Evolutionary conservation across 2,888 invertebrate species (phyloP).

Genomic region (Teleiodes luculella): DNA sequence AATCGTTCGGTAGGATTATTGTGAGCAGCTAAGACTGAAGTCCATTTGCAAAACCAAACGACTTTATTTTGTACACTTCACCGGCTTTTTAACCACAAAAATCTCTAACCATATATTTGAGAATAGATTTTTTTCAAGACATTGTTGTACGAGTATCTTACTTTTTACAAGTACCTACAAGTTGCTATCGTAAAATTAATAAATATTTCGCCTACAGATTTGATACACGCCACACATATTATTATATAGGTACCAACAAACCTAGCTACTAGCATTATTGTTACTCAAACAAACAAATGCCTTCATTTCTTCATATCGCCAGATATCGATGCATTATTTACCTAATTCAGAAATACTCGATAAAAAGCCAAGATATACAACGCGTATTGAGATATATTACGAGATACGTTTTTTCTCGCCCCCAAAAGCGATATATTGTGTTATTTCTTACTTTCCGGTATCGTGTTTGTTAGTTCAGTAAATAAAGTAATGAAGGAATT

Average conservation of each 20-base stretch:
- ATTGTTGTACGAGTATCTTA: too few relatives aligned
- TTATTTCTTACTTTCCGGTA: conserved; percentile 56
- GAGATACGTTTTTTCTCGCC: conserved; percentile 52
- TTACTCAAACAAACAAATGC: conserved; percentile 7
- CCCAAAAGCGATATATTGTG: conserved; percentile 53
- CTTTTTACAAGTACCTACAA: too few relatives aligned
- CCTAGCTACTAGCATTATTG: neutral
- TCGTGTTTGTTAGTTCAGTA: conserved; percentile 62
- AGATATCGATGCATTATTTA: conserved; percentile 18
- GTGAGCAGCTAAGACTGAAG: too few relatives aligned
- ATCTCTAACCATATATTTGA: too few relatives aligned
- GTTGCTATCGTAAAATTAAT: too few relatives aligned
- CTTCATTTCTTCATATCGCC: conserved; percentile 8
- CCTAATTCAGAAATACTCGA: conserved; percentile 15
- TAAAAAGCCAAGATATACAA: conserved; percentile 10
- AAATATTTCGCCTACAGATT: too few relatives aligned
- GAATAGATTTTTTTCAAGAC: too few relatives aligned
- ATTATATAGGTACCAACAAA: neutral
- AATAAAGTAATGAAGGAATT: conserved; percentile 66
- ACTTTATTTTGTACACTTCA: too few relatives aligned
- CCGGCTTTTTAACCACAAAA: too few relatives aligned
- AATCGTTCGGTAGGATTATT: too few relatives aligned
- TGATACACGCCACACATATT: too few relatives aligned
- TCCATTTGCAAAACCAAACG: too few relatives aligned
- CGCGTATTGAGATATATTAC: neutral